Percentiles rank a stretch among this genome's conserved stretches.
These are phyloP conservation scores for Mya arenaria DNA, from an alignment of 1,140 invertebrate species.

Conservation along the genomic window DNA sequence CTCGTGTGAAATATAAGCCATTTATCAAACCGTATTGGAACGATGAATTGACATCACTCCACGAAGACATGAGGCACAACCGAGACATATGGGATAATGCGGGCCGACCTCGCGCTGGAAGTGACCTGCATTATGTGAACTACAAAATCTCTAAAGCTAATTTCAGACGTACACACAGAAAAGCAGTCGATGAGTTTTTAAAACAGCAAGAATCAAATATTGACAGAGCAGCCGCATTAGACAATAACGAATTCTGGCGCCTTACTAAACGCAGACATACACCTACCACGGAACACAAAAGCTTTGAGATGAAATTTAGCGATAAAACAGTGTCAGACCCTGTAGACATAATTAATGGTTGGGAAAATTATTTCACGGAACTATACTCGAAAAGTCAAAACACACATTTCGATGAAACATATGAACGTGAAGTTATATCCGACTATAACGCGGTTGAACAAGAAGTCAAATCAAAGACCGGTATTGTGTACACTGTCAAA, in stretches of 20 bases:
- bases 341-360: background rate
- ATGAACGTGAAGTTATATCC: background rate
- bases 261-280: background rate
- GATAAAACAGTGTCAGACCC: background rate
- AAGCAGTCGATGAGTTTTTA: background rate
- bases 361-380: background rate
- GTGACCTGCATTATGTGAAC: background rate
- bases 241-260: conserved; percentile 17
- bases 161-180: background rate
- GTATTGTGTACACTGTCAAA: background rate
- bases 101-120: background rate
- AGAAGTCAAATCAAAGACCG: background rate
- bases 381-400: background rate
- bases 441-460: background rate
- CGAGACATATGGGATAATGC: background rate
- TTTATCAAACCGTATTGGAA: conserved; percentile 15
- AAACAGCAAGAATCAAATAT: background rate
- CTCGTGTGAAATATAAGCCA: background rate
- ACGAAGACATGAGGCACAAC: background rate
- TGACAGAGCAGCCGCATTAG: background rate
- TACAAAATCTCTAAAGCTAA: background rate
- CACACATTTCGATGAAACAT: background rate
- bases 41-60: background rate
- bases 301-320: background rate
- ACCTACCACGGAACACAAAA: too few species aligned